These are phyloP conservation scores for Meandrusa payeni DNA, from an alignment of 2,888 invertebrate genomes.

Conservation along the genomic window DNA sequence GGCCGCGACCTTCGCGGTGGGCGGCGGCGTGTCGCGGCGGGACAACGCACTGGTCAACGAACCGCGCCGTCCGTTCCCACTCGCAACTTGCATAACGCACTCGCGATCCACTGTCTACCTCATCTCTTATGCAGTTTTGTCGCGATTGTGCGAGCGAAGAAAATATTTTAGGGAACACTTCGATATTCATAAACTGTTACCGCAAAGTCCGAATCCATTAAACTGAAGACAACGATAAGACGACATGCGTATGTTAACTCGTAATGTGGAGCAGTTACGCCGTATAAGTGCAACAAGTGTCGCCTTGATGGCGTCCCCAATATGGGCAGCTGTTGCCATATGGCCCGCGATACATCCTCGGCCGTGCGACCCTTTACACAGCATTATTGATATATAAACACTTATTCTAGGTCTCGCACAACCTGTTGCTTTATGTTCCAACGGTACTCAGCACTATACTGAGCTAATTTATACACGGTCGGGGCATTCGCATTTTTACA, in stretches of 20 bases:
- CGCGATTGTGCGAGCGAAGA: constrained; percentile 32
- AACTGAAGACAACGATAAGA: constrained; percentile 52
- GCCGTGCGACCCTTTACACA: constrained; percentile 45
- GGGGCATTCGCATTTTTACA: background rate
- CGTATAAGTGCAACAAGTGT: constrained; percentile 80
- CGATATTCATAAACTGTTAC: constrained; percentile 40
- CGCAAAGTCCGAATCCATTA: constrained; percentile 42
- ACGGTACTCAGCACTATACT: too few relatives aligned
- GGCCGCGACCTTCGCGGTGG: constrained; percentile 76
- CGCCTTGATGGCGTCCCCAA: constrained; percentile 75
- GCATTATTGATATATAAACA: constrained; percentile 41
- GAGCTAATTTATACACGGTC: too few relatives aligned
- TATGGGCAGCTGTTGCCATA: constrained; percentile 74
- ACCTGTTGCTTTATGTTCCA: constrained; percentile 27
- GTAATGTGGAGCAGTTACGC: constrained; percentile 71
- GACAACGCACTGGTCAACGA: constrained; percentile 79
- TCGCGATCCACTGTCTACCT: constrained; percentile 46
- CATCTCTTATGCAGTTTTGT: constrained; percentile 59
- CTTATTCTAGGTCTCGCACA: constrained; percentile 40
- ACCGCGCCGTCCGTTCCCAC: constrained; percentile 62
- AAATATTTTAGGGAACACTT: constrained; percentile 27
- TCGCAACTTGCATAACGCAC: constrained; percentile 69
- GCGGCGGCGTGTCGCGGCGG: constrained; percentile 55
- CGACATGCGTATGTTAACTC: constrained; percentile 47
- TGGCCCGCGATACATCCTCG: constrained; percentile 72